These are phyloP conservation scores for Forbesichthys papilliferus DNA, from an alignment of 2,113 vertebrate species.

Conservation along the genomic window DNA sequence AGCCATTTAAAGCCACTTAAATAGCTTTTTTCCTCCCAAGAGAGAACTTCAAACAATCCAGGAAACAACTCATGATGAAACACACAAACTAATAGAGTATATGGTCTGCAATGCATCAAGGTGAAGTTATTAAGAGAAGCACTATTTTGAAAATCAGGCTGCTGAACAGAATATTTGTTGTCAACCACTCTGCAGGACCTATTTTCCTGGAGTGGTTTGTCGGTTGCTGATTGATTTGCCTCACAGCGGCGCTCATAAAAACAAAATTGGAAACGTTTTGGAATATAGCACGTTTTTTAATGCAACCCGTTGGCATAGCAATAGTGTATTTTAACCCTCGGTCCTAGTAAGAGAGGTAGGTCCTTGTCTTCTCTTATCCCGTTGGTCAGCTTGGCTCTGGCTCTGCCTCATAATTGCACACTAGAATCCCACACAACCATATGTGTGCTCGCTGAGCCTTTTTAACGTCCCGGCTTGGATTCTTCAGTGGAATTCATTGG, in stretches of 20 bases:
- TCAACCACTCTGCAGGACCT: constrained; percentile 34
- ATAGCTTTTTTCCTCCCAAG: neutral
- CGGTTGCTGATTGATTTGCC: constrained; percentile 34
- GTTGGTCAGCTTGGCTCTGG: constrained; percentile 16
- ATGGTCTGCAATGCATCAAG: no score
- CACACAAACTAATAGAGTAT: no score
- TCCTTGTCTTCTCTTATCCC: constrained; percentile 1
- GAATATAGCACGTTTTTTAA: constrained; percentile 22
- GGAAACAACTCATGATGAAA: no score
- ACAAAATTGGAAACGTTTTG: constrained; percentile 29
- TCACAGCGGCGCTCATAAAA: constrained; percentile 25
- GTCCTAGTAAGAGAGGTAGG: neutral
- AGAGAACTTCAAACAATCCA: no score
- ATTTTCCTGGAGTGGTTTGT: constrained; percentile 19
- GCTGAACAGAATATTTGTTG: constrained; percentile 38
- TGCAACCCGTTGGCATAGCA: constrained; percentile 30
- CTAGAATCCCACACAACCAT: no score
- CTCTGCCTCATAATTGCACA: constrained; percentile 1
- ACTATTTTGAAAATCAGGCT: neutral
- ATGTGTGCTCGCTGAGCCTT: neutral
- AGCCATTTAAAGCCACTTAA: constrained; percentile 19
- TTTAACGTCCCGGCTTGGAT: neutral
- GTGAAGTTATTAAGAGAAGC: no score
- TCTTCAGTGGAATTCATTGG: neutral
- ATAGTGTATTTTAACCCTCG: constrained; percentile 35